Base-by-base conservation (phyloP, 2,797 vertebrate species). In the Pseudochaenichthys georgianus region DNA sequence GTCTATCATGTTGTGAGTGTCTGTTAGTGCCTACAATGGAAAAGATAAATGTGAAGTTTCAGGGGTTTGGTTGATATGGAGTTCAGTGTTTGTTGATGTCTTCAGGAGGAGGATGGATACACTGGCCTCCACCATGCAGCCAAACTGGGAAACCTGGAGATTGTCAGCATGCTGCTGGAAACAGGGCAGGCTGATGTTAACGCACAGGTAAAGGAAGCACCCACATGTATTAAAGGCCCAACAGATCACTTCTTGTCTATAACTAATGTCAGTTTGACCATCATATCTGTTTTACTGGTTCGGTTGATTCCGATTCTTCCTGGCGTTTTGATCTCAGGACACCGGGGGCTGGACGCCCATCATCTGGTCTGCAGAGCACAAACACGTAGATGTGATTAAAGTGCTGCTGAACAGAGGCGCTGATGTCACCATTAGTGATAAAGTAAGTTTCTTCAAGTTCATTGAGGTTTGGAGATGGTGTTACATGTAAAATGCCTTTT, bases 301-400 rank as follows among this genome's bases (percentile, higher is more conserved):
- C 13, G 48, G 43, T 9, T 11, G 17, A 52, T 31, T 50, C 12
- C 10, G 28, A 74, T 13, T 64, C 61, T 64, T 55, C 41, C 3
- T 50, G 23, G 34, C 19, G 45, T 19, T 54, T 60, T 15, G 3
- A 38, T 81, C 80, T 47, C 78, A 98, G 97, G 97, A 99, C 89
- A 97, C 92, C 0, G 97, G 97, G 0, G 97, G 97, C 3, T 99
- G 97, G 97, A 99, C 97, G 0, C 97, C 97, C 1, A 96, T 99
- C 84, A 98, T 99, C 85, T 99, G 97, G 97, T 97, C 97, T 0
- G 97, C 97, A 0, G 97, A 99, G 77, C 97, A 98, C 90, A 96
- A 96, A 67, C 97, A 98, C 43, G 95, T 97, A 0, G 92, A 96
- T 0, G 95, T 98, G 46, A 98, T 99, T 73, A 95, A 95, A 62